phyloP scores from a whole-genome alignment of 2,797 vertebrate species.

The Lemur catta region DNA sequence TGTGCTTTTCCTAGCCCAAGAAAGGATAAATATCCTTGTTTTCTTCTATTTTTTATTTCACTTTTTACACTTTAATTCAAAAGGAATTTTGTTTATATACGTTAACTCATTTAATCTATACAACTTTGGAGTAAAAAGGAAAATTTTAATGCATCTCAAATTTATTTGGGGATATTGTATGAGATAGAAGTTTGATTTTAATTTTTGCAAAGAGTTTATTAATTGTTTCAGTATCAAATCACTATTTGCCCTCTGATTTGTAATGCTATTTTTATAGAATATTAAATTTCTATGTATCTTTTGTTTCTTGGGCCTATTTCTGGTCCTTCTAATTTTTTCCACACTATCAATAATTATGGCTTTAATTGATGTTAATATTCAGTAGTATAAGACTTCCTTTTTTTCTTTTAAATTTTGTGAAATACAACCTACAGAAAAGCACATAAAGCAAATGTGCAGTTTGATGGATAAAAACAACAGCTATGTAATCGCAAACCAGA shows the following conservation, averaged over 20 bases:
- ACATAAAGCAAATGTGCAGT: neutral
- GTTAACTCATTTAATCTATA: neutral
- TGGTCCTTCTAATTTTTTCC: neutral
- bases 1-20: neutral
- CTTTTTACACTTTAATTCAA: slow-evolving; percentile 17
- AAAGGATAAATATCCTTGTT: neutral
- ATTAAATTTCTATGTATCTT: neutral
- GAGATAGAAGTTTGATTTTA: neutral
- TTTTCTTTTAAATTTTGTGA: slow-evolving; percentile 22
- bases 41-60: neutral
- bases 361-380: neutral
- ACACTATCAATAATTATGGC: neutral
- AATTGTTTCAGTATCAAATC: neutral
- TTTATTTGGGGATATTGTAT: neutral
- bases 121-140: neutral
- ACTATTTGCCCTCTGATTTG: neutral
- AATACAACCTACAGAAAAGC: neutral
- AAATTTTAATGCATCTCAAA: neutral
- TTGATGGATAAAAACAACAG: neutral
- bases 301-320: neutral
- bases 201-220: neutral
- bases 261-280: neutral
- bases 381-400: neutral
- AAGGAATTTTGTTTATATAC: neutral
- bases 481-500: neutral